phyloP scores from a whole-genome alignment of 2,888 invertebrate genomes.

The Caenorhabditis parvicauda region DNA sequence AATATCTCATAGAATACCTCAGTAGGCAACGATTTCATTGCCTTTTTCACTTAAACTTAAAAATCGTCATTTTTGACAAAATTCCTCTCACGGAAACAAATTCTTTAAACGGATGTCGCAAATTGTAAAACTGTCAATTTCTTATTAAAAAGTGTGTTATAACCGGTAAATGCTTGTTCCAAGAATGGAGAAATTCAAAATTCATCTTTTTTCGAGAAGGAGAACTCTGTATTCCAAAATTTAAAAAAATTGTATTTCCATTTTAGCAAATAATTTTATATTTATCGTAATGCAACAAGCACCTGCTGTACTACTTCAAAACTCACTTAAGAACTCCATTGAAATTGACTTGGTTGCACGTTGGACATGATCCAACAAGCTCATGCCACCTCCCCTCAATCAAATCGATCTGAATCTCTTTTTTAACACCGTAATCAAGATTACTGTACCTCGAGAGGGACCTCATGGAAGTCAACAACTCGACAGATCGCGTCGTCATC shows the following conservation, averaged over 20 bases:
- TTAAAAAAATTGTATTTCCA: too few species aligned
- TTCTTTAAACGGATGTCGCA: too few species aligned
- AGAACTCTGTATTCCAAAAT: too few species aligned
- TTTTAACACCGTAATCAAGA: not conserved
- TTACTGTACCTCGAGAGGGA: slow-evolving; percentile 30
- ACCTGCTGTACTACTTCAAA: not conserved
- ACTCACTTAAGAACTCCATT: slow-evolving; percentile 31
- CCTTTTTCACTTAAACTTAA: too few species aligned
- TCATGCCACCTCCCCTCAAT: slow-evolving; percentile 42
- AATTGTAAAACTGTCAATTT: too few species aligned
- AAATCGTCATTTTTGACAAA: too few species aligned
- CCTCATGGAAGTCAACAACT: slow-evolving; percentile 44
- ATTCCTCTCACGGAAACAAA: too few species aligned
- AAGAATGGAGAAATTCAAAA: not conserved
- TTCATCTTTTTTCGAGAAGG: not conserved
- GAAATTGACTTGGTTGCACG: slow-evolving; percentile 54
- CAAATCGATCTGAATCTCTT: slow-evolving; percentile 33
- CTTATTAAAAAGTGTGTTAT: too few species aligned
- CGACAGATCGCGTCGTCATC: slow-evolving; percentile 45
- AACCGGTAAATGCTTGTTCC: too few species aligned
- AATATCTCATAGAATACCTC: too few species aligned
- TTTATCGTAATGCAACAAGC: not conserved
- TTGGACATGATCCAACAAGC: slow-evolving; percentile 45
- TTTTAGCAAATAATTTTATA: not conserved
- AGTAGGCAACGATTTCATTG: too few species aligned